Conservation (phyloP, 2,888 invertebrate genomes). For the Apamea sordens region DNA sequence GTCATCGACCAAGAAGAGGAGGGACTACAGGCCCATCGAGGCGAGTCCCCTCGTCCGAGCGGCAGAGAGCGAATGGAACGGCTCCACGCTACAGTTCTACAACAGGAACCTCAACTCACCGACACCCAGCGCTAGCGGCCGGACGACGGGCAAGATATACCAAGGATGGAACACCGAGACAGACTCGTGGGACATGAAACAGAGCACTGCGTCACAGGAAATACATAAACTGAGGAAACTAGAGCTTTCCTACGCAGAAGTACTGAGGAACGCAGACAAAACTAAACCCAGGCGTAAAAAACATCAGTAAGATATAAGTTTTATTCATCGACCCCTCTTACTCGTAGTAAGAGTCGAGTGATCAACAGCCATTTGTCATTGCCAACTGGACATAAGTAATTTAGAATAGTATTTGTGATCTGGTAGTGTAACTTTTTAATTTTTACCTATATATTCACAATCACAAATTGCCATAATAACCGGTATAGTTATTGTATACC, state of each 20-base stretch:
- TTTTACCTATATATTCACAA: conserved; percentile 85
- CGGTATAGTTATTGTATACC: conserved; percentile 81
- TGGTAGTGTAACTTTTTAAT: conserved; percentile 88
- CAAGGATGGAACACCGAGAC: conserved; percentile 88
- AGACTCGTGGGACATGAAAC: conserved; percentile 87
- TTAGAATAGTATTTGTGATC: conserved; percentile 89
- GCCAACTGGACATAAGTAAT: conserved; percentile 88
- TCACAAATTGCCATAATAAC: conserved; percentile 87
- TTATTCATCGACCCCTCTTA: conserved; percentile 85
- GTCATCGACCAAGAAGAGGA: conserved; percentile 89
- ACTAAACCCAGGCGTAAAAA: conserved; percentile 88
- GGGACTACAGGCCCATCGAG: conserved; percentile 90
- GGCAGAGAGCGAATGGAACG: conserved; percentile 91
- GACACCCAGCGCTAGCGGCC: conserved; percentile 89
- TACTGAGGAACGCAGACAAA: conserved; percentile 93
- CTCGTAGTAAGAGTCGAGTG: conserved; percentile 83
- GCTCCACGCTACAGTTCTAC: conserved; percentile 93
- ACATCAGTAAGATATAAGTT: conserved; percentile 84
- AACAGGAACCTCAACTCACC: conserved; percentile 91
- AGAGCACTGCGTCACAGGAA: conserved; percentile 95
- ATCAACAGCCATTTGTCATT: conserved; percentile 89
- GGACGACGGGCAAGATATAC: conserved; percentile 86
- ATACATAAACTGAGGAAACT: conserved; percentile 95
- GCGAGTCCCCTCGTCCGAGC: conserved; percentile 87
- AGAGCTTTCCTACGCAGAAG: conserved; percentile 96